Base-by-base conservation (phyloP, 2,888 invertebrate species). In the Sycophila texana region DNA sequence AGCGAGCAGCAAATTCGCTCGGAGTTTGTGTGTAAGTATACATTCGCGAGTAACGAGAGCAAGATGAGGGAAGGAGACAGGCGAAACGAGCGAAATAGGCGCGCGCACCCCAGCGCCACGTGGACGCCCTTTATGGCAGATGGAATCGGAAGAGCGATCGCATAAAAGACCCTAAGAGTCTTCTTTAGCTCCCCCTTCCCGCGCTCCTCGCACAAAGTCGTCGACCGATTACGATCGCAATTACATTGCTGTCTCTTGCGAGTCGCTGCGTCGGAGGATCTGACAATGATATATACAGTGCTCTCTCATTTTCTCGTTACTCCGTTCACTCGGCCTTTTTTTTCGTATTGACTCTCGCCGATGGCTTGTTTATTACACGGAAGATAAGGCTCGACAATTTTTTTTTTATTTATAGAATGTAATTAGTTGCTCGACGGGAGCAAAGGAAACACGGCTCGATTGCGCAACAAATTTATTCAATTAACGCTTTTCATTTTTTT, bases 1-100 rank as follows among this genome's bases (percentile, higher is more conserved):
- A 39, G 7, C 39, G 10, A 39, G 10, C 39, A 39, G 10, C 39
- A 39, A 39, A 39, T 39, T 39, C 39, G 39, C 10, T 39, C 10
- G 10, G 39, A 39, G 39, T 10, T 7, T 39, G 7, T 10, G 1
- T 39, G 39, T 39, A 39, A 26, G 26, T 30, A 30, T 30, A 30
- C 30, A 30, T 74, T 71, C 22, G 66, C 65, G 74, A 71, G 60
- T 74, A 75, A 79, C 71, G 79, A 66, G 79, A 58, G 66, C 58
- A 39, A 14, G 60, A 55, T n/a, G 47, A 70, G 76, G 18, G 55
- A n/a, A 63, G 18, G 39, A 26, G 49, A 51, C 51, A 57, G 51
- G 30, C 20, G 77, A 58, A 72, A 60, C 55, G 77, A 57, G 61
- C 58, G 73, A 73, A 67, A 78, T 78, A 47, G 72, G 20, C 57